These are phyloP conservation scores for Castor canadensis DNA, from an alignment of 2,113 vertebrate genomes.

Conservation along the genomic window DNA sequence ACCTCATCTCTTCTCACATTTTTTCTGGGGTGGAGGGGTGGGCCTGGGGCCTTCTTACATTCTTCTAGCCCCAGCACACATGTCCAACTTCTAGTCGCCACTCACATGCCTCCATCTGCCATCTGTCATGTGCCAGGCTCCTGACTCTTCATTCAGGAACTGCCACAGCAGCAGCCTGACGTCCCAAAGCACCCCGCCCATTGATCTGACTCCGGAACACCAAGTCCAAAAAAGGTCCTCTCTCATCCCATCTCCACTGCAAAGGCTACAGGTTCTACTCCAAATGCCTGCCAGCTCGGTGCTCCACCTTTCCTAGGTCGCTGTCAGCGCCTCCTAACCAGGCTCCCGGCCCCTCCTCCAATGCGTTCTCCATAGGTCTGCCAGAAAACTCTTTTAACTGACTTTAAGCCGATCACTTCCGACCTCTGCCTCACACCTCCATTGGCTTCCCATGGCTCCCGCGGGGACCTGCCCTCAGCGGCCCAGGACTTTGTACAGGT, in stretches of 20 bases:
- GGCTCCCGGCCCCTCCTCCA: neutral
- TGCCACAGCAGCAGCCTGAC: neutral
- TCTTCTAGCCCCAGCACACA: neutral
- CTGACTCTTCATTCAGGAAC: no score
- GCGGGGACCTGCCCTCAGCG: neutral
- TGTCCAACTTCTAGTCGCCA: neutral
- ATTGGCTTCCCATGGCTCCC: neutral
- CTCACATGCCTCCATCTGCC: neutral
- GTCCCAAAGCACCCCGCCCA: neutral
- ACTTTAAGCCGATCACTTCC: neutral
- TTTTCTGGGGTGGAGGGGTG: no score
- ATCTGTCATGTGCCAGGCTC: neutral
- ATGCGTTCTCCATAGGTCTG: no score
- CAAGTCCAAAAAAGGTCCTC: neutral
- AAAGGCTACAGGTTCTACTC: neutral
- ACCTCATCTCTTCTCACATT: no score
- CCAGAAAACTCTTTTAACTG: no score
- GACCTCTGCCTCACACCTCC: neutral
- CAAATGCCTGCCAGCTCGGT: neutral
- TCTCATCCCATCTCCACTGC: neutral
- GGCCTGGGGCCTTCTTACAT: no score
- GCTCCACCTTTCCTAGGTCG: neutral
- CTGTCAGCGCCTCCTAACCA: neutral
- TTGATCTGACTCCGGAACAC: no score
- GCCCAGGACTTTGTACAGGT: neutral